Percentiles rank a stretch among this genome's conserved stretches.
Evolutionary conservation across 2,797 vertebrate species (phyloP).

Genomic region (Bradypus variegatus): DNA sequence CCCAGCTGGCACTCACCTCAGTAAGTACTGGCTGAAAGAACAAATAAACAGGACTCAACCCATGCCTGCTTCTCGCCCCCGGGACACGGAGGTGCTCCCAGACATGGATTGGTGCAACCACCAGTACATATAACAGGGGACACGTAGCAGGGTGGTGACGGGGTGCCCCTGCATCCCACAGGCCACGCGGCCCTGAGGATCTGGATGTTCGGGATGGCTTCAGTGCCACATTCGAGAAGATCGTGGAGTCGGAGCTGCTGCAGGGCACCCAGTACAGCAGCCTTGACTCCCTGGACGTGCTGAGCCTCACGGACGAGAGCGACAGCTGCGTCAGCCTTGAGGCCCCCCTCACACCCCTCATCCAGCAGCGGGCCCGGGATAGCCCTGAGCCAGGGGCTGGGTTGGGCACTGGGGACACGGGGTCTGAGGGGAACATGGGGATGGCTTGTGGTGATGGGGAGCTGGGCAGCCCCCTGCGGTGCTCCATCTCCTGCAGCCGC

Average conservation of each 20-base stretch:
- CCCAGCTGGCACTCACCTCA: not conserved
- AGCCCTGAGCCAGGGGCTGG: slow-evolving; percentile 81
- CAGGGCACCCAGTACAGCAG: slow-evolving; percentile 95
- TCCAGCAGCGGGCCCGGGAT: slow-evolving; percentile 91
- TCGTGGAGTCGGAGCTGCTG: slow-evolving; percentile 93
- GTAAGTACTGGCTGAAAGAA: not conserved
- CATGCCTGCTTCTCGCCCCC: not conserved
- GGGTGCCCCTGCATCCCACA: slow-evolving; percentile 69
- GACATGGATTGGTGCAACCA: not conserved
- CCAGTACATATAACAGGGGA: not conserved
- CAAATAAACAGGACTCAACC: not conserved
- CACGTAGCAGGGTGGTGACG: not conserved
- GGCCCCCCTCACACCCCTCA: slow-evolving; percentile 92
- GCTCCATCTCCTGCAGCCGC: slow-evolving; percentile 91
- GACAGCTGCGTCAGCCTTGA: slow-evolving; percentile 98
- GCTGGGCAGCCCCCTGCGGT: slow-evolving; percentile 85
- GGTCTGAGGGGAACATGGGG: slow-evolving; percentile 79
- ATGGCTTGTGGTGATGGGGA: slow-evolving; percentile 73
- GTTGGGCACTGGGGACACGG: slow-evolving; percentile 75
- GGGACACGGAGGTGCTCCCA: not conserved
- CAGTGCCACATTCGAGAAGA: slow-evolving; percentile 95
- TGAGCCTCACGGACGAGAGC: slow-evolving; percentile 94
- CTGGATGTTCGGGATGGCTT: slow-evolving; percentile 87
- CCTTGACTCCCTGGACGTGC: slow-evolving; percentile 92
- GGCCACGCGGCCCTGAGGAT: slow-evolving; percentile 71